Percentiles rank a stretch among this genome's conserved stretches.
Evolutionary conservation across 2,888 invertebrate species (phyloP).

Genomic region (Drosophila yooni): DNA sequence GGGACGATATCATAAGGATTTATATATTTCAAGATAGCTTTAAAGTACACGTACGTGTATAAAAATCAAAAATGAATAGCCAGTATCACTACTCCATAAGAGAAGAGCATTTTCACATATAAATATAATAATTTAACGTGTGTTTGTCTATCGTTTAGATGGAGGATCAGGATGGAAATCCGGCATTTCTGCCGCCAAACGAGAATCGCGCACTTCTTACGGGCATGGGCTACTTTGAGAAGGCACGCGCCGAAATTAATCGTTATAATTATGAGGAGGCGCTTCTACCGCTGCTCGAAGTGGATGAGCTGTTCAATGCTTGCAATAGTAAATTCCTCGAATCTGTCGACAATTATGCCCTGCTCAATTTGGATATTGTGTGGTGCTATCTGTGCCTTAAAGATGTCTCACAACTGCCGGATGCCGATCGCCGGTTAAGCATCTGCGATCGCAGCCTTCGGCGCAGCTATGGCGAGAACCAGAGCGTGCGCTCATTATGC

Average conservation of each 20-base stretch:
- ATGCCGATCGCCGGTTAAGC: conserved; percentile 89
- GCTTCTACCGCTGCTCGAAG: conserved; percentile 90
- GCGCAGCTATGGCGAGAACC: conserved; percentile 89
- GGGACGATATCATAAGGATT: no score
- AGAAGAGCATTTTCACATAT: background rate
- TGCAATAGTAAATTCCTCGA: conserved; percentile 86
- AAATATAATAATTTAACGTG: background rate
- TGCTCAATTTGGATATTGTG: conserved; percentile 93
- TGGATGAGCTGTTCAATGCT: conserved; percentile 89
- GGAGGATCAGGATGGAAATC: conserved; percentile 92
- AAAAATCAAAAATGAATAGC: no score
- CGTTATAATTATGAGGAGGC: conserved; percentile 89
- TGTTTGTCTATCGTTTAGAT: conserved; percentile 84
- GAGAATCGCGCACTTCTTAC: conserved; percentile 90
- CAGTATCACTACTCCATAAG: background rate
- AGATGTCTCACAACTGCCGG: conserved; percentile 89
- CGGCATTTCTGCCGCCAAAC: conserved; percentile 89
- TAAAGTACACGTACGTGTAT: no score
- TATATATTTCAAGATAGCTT: no score
- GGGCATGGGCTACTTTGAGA: conserved; percentile 92
- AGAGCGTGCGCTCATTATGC: conserved; percentile 91
- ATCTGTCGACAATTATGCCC: conserved; percentile 92
- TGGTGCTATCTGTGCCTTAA: conserved; percentile 93
- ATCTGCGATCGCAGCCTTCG: conserved; percentile 89
- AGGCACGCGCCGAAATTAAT: conserved; percentile 89